Evolutionary conservation across 2,888 invertebrate species (phyloP).

Genomic region (Lasioglossum lativentre): DNA sequence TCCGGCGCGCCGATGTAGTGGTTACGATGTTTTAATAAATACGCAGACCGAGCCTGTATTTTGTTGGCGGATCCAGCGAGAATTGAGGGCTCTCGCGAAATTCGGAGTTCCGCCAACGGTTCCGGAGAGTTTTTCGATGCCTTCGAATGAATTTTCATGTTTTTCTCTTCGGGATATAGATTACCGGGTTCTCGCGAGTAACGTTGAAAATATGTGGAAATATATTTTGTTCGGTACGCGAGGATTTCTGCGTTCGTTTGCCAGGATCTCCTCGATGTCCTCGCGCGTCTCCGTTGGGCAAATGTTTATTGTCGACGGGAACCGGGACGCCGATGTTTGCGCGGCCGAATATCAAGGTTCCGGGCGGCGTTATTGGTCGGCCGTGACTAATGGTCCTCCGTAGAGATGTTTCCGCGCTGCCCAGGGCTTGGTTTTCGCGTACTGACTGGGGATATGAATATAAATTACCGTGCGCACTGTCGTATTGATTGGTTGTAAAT

Average conservation of each 20-base stretch:
- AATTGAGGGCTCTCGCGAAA: background rate
- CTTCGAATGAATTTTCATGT: background rate
- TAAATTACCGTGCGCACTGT: conserved; percentile 36
- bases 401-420: conserved; percentile 37
- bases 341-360: conserved; percentile 20
- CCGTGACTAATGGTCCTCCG: conserved; percentile 45
- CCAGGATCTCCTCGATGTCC: background rate
- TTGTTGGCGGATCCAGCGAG: background rate
- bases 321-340: conserved; percentile 21
- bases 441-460: conserved; percentile 33
- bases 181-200: background rate
- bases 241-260: background rate
- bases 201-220: too few species aligned
- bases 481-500: conserved; percentile 50
- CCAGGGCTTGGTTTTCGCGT: conserved; percentile 38
- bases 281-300: background rate
- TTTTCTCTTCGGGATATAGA: background rate
- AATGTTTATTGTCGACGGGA: conserved; percentile 32
- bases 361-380: conserved; percentile 35
- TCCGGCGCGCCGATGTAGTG: background rate
- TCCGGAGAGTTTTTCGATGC: background rate
- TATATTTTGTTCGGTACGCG: background rate
- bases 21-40: background rate
- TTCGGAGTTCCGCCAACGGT: background rate
- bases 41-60: background rate